Evolutionary conservation across 2,113 vertebrate species (phyloP).

Genomic region (Labeo rohita): DNA sequence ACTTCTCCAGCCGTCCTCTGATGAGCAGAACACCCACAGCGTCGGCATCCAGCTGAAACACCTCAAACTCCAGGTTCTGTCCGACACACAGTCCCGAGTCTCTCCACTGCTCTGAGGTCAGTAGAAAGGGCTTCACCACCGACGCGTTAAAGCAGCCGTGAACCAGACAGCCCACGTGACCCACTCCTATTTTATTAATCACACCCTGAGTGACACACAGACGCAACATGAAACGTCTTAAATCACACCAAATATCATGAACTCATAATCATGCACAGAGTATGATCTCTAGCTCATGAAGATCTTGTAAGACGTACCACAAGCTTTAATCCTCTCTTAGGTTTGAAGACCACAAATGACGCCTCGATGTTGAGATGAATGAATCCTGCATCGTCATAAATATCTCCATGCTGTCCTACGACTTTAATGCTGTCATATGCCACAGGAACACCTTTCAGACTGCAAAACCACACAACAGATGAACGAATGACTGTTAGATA

Average conservation of each 20-base stretch:
- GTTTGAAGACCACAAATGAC: slow-evolving; percentile 88
- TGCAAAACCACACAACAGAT: slow-evolving; percentile 59
- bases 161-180: slow-evolving; percentile 92
- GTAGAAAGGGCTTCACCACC: slow-evolving; percentile 84
- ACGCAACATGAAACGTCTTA: no score
- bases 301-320: slow-evolving; percentile 70
- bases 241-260: no score
- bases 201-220: slow-evolving; percentile 76
- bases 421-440: slow-evolving; percentile 89
- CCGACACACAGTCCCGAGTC: slow-evolving; percentile 81
- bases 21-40: slow-evolving; percentile 90
- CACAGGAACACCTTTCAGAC: slow-evolving; percentile 88
- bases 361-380: slow-evolving; percentile 92
- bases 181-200: slow-evolving; percentile 90
- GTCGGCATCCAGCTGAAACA: slow-evolving; percentile 87
- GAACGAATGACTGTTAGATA: background rate
- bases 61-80: slow-evolving; percentile 85
- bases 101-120: slow-evolving; percentile 83
- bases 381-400: slow-evolving; percentile 89
- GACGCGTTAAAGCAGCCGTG: slow-evolving; percentile 96
- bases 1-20: slow-evolving; percentile 81
- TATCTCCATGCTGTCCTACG: slow-evolving; percentile 84
- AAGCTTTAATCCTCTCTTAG: slow-evolving; percentile 82
- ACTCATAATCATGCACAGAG: background rate
- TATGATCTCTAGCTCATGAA: background rate